Conservation (phyloP, 2,888 invertebrate genomes). For the Ctena decussata region DNA sequence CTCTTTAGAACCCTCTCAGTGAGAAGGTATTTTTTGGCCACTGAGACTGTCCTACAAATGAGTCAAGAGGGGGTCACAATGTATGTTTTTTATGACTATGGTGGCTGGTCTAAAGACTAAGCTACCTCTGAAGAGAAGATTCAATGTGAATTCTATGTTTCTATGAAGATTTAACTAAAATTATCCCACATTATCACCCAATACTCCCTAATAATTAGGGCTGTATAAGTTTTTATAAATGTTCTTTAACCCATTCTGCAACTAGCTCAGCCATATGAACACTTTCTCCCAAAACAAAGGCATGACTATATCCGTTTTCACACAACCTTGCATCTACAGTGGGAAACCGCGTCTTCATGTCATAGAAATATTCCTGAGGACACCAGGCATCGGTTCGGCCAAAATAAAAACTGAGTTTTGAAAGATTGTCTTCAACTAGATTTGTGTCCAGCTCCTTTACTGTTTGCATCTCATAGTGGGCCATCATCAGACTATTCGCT, state of each 20-base stretch:
- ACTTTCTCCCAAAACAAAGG: slow-evolving; percentile 91
- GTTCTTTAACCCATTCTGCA: slow-evolving; percentile 72
- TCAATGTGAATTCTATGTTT: too few relatives aligned
- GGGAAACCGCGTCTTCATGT: slow-evolving; percentile 90
- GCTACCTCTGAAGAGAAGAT: too few relatives aligned
- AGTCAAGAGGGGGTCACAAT: too few relatives aligned
- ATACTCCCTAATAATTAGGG: too few relatives aligned
- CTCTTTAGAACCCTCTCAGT: too few relatives aligned
- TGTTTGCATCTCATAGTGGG: slow-evolving; percentile 91
- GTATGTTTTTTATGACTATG: too few relatives aligned
- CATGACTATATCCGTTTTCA: slow-evolving; percentile 90
- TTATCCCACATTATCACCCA: too few relatives aligned
- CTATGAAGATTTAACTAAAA: too few relatives aligned
- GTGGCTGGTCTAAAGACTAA: too few relatives aligned
- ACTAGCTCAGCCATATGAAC: slow-evolving; percentile 84
- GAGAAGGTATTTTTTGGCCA: too few relatives aligned
- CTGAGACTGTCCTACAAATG: too few relatives aligned
- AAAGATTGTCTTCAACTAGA: slow-evolving; percentile 89
- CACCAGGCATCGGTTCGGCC: slow-evolving; percentile 94
- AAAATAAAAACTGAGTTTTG: slow-evolving; percentile 93
- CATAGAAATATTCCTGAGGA: slow-evolving; percentile 91
- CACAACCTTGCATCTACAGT: slow-evolving; percentile 90
- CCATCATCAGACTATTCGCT: slow-evolving; percentile 80
- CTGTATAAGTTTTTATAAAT: too few relatives aligned
- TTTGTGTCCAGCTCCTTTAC: slow-evolving; percentile 91